phyloP scores from a whole-genome alignment of 2,113 vertebrate species.

The Mormyrus lacerda region DNA sequence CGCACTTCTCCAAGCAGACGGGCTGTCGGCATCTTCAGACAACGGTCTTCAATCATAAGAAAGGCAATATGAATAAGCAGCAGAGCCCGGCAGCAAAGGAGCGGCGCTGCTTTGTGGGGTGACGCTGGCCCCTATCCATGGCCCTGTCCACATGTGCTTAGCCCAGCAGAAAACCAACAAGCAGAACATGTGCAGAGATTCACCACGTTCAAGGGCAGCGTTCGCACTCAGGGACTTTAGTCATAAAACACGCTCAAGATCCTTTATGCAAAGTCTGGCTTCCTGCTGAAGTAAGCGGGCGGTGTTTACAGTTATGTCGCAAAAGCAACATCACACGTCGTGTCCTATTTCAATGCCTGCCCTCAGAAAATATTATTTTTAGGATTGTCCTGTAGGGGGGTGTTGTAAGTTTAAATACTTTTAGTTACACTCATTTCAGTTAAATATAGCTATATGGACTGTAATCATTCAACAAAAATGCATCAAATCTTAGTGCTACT shows the following conservation, averaged over 20 bases:
- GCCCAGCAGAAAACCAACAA: not conserved
- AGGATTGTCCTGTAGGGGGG: not conserved
- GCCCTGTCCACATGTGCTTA: not conserved
- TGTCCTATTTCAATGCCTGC: conserved; percentile 6
- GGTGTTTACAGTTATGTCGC: not conserved
- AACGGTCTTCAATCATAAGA: not conserved
- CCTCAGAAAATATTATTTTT: not conserved
- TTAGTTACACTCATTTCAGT: not conserved
- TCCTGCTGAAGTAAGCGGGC: not conserved
- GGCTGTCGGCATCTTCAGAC: not conserved
- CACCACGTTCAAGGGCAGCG: not conserved
- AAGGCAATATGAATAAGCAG: not conserved
- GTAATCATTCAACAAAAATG: not conserved
- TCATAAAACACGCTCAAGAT: not conserved
- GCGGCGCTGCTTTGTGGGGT: not conserved
- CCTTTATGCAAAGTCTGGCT: not conserved
- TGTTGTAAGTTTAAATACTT: not conserved
- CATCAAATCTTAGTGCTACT: not conserved
- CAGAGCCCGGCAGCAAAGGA: not conserved
- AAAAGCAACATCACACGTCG: not conserved
- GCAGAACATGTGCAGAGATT: not conserved
- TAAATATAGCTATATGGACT: not conserved
- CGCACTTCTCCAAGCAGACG: not conserved
- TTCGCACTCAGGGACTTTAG: not conserved
- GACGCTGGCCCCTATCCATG: not conserved